Evolutionary conservation across 1,140 invertebrate species (phyloP), one percentile per base, ranked within the genome.

Genomic region (Cotesia glomerata): DNA sequence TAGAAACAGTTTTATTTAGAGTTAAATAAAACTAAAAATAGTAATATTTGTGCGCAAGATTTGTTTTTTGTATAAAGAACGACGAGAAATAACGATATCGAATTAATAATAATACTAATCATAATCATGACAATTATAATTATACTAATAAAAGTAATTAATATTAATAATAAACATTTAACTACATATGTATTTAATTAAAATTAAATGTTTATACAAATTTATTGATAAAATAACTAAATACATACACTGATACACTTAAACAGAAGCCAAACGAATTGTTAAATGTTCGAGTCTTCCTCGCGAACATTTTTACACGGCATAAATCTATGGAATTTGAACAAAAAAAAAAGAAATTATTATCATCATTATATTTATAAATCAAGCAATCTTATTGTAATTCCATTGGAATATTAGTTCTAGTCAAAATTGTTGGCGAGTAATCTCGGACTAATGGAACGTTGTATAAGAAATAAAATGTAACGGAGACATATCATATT

Each of bases 401-500:
- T 69, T 18, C 34, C 61, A 78, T 73, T 74, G 73, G 75, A 78
- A 77, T 74, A 63, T 76, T 71, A 67, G 4, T n/a, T n/a, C 5
- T 54, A 54, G n/a, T 54, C 3, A 75, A 77, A 74, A 74, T 76
- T 73, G 76, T 83, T 79, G 78, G 79, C 74, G 79, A 83, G 79
- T 80, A 79, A 80, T 81, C 75, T 81, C 78, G 77, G 80, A 81
- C 77, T 74, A 80, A 76, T 45, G 39, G 11, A 83, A 78, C 81
- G 77, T 80, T 34, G 52, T 80, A 81, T 82, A 83, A 84, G 80
- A 83, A 26, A 26, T 26, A 26, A 26, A 26, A 80, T 82, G 80
- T 81, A 84, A 84, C 76, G 78, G 84, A 87, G 79, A 87, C 86
- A 86, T 87, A 86, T 87, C 85, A 87, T 84, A 81, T 64, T 34